Evolutionary conservation across 2,888 invertebrate species (phyloP), one percentile per base, ranked within the genome.

Genomic region (Carterocephalus palaemon): DNA sequence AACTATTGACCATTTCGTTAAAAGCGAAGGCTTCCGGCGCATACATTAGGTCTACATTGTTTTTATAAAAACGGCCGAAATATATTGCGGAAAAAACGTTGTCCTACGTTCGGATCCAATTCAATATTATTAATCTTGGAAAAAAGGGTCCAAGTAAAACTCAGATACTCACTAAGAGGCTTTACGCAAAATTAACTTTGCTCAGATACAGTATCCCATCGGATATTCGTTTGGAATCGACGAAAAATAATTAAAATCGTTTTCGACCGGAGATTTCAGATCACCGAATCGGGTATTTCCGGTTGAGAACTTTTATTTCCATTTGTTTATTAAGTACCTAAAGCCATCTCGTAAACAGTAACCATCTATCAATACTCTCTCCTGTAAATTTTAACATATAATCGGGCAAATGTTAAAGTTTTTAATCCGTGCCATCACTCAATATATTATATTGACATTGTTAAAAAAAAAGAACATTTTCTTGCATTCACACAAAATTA

Each of bases 171-270:
- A 40, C 36, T 16, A 54, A 49, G 43, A 51, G 45, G 52, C 22
- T 57, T 60, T 39, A 55, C 48, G 53, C 46, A 47, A 52, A 55
- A 61, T 62, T 60, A 56, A 57, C 52, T 56, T 57, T 56, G 52
- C 49, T 53, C 48, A 52, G 53, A 56, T 53, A 53, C 52, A 53
- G 52, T 55, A 55, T 55, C 56, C 58, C 52, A 59, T 59, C 54
- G 54, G 50, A 59, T 56, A 47, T 50, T 50, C 49, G 48, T 54
- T 63, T 60, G 53, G 41, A 54, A 57, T 54, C 48, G 53, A 29
- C 40, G 47, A 54, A 59, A 56, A 60, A 56, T 57, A 60, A 60
- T 53, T 52, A 51, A 55, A 58, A 54, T 52, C 53, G 49, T 46
- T 53, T 50, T 39, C 48, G 50, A 56, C 53, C 49, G 51, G 48